Conservation (phyloP, 2,113 vertebrate genomes). For the Eira barbara region DNA sequence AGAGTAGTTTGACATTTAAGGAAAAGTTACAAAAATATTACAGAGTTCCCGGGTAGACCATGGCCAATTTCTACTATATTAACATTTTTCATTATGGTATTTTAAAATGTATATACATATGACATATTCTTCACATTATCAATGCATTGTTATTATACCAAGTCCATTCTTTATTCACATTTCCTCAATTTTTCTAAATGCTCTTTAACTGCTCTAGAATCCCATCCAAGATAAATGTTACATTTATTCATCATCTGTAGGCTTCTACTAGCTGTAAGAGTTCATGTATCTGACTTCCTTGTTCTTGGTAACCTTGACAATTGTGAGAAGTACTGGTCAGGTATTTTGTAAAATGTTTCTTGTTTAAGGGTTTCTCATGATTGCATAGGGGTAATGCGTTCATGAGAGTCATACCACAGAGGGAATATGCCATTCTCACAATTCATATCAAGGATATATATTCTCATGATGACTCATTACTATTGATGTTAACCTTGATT, state of each 20-base stretch:
- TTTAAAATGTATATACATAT: background rate
- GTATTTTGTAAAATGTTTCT: background rate
- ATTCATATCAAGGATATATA: background rate
- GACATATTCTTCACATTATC: background rate
- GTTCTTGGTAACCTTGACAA: background rate
- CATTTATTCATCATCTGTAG: background rate
- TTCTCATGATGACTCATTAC: background rate
- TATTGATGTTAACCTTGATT: background rate
- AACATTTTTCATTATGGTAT: background rate
- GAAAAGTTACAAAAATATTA: background rate
- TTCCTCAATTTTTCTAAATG: background rate
- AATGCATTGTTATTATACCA: background rate
- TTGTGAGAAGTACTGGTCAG: too few relatives aligned
- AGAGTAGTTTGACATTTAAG: background rate
- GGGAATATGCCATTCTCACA: background rate
- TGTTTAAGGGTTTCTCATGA: background rate
- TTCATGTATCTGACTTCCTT: background rate
- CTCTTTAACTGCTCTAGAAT: background rate
- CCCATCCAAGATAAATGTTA: background rate
- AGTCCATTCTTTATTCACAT: background rate
- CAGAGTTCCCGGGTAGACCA: background rate
- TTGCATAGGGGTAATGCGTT: background rate
- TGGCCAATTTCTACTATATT: background rate
- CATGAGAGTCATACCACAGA: background rate
- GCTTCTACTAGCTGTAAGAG: background rate